Conservation (phyloP, 2,113 vertebrate species). For the Poeciliopsis turrubarensis region DNA sequence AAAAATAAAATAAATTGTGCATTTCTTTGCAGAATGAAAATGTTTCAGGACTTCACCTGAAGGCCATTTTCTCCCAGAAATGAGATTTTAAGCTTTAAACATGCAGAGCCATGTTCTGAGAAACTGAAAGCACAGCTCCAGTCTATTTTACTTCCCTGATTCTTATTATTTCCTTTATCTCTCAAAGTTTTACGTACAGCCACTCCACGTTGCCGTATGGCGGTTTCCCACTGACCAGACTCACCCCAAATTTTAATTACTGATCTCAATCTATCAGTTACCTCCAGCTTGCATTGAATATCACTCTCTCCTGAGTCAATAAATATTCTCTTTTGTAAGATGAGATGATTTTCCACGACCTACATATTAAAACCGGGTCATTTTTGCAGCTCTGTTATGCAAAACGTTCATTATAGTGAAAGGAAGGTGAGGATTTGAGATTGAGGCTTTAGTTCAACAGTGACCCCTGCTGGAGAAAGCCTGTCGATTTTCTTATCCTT, state of each 20-base stretch:
- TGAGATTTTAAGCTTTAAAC: conserved; percentile 4
- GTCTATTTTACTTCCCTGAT: not conserved
- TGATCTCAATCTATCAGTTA: conserved; percentile 53
- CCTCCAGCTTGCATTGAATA: conserved; percentile 39
- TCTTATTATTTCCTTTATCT: conserved; percentile 27
- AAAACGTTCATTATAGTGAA: conserved; percentile 40
- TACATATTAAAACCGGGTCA: conserved; percentile 74
- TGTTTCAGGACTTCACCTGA: not conserved
- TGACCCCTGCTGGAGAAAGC: conserved; percentile 74
- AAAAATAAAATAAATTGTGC: not conserved
- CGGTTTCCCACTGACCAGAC: conserved; percentile 50
- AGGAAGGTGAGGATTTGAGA: not conserved
- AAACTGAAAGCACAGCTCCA: not conserved
- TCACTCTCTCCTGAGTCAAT: conserved; percentile 60
- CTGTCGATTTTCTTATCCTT: not conserved
- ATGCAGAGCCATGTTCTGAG: not conserved
- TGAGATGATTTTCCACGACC: conserved; percentile 75
- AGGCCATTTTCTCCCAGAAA: conserved; percentile 14
- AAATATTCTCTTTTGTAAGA: conserved; percentile 76
- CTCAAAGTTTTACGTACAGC: conserved; percentile 37
- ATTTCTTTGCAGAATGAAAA: not conserved
- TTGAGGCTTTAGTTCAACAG: conserved; percentile 67
- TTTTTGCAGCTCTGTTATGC: conserved; percentile 61
- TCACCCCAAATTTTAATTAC: conserved; percentile 59
- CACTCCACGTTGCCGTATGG: conserved; percentile 15